These are phyloP conservation scores for Drosophila mayaguana DNA, from an alignment of 2,888 invertebrate genomes.

Conservation along the genomic window DNA sequence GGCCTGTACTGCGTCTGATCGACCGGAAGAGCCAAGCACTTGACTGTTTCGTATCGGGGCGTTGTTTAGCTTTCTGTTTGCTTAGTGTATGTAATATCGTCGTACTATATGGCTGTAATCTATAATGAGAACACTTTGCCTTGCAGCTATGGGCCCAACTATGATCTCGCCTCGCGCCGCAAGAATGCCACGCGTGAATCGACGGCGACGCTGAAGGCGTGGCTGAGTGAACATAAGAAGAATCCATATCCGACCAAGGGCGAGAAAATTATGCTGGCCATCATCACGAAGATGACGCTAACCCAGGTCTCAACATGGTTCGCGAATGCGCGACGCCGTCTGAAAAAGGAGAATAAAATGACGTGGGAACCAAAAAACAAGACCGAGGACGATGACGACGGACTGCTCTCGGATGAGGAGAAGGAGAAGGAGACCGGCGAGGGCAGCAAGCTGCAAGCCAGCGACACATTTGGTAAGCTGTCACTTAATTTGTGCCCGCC, in stretches of 20 bases:
- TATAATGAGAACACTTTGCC: constrained; percentile 8
- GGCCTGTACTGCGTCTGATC: constrained; percentile 16
- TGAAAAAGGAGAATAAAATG: constrained; percentile 99
- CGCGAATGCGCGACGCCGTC: constrained; percentile 95
- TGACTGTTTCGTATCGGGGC: constrained; percentile 29
- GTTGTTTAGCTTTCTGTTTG: constrained; percentile 23
- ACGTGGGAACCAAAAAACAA: constrained; percentile 98
- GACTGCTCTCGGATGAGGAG: constrained; percentile 93
- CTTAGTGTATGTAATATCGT: constrained; percentile 4
- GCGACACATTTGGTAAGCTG: constrained; percentile 69
- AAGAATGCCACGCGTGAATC: constrained; percentile 99
- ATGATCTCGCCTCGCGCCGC: constrained; percentile 96
- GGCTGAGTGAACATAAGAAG: constrained; percentile 98
- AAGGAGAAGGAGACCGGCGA: constrained; percentile 92
- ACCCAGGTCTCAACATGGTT: constrained; percentile 99
- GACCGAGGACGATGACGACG: constrained; percentile 94
- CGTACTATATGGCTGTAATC: neutral
- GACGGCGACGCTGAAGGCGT: constrained; percentile 98
- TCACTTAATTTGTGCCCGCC: constrained; percentile 37
- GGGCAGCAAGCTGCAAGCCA: constrained; percentile 87
- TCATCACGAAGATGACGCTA: constrained; percentile 97
- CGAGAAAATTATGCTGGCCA: constrained; percentile 97
- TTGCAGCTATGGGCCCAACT: constrained; percentile 94
- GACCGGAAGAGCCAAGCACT: constrained; percentile 50
- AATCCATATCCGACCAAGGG: constrained; percentile 98